These are phyloP conservation scores for Hycleus phaleratus DNA, from an alignment of 1,140 invertebrate genomes.

Conservation along the genomic window DNA sequence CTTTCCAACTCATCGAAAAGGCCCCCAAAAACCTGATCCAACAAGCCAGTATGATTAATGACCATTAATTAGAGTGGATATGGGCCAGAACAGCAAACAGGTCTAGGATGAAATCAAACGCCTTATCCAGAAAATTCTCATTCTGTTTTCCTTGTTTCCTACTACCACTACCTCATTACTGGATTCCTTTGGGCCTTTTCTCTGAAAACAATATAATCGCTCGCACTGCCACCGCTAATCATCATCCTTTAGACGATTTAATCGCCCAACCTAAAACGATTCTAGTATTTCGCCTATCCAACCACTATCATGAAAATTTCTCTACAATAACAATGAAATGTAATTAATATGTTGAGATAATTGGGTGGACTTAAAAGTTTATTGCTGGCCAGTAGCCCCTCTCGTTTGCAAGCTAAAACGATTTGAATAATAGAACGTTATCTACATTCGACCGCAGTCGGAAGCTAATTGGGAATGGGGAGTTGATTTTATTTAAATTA, in stretches of 20 bases:
- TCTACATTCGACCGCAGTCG: too few species aligned
- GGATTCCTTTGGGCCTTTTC: constrained; percentile 3
- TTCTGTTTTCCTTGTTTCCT: not conserved
- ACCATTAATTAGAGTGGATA: not conserved
- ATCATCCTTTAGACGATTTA: too few species aligned
- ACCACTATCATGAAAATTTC: too few species aligned
- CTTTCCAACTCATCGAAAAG: too few species aligned
- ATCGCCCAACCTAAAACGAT: too few species aligned
- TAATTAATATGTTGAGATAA: constrained; percentile 12
- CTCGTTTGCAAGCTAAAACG: too few species aligned
- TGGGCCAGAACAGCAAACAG: constrained; percentile 3
- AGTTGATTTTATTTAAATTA: too few species aligned
- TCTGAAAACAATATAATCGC: constrained; percentile 4
- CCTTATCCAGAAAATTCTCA: constrained; percentile 4
- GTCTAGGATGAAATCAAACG: not conserved
- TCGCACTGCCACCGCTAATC: not conserved
- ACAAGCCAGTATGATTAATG: too few species aligned
- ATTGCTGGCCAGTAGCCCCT: constrained; percentile 1
- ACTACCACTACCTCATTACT: constrained; percentile 4
- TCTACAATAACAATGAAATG: not conserved
- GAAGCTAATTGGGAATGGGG: too few species aligned
- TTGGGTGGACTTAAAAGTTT: constrained; percentile 10
- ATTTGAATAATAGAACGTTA: too few species aligned
- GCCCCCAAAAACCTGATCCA: too few species aligned
- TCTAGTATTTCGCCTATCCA: too few species aligned